phyloP scores from a whole-genome alignment of 64 coral and sea anemone species.

The Exaiptasia diaphana region DNA sequence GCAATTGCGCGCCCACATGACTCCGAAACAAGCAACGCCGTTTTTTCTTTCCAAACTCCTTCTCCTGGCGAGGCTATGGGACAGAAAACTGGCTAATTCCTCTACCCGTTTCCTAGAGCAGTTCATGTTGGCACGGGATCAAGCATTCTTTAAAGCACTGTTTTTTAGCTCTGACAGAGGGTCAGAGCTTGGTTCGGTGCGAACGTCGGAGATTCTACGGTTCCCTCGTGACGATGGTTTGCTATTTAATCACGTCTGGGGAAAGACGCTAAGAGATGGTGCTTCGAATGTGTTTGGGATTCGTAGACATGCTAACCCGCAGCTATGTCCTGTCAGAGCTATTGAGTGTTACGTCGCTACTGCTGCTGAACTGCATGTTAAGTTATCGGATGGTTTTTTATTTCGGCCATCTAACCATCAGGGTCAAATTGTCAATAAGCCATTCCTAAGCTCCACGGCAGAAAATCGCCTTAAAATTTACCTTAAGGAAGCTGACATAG shows the following conservation, averaged over 20 bases:
- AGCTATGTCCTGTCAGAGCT: not conserved
- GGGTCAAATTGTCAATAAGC: not conserved
- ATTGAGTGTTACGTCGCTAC: conserved; percentile 2
- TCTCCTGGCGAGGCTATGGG: not conserved
- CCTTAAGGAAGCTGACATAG: not conserved
- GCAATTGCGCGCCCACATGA: conserved; percentile 5
- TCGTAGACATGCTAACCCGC: not conserved
- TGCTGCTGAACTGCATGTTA: not conserved
- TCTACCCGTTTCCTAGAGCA: not conserved
- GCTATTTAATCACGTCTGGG: not conserved
- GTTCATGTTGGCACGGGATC: not conserved
- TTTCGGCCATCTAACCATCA: conserved; percentile 20
- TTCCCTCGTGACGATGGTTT: not conserved
- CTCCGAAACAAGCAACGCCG: conserved; percentile 38
- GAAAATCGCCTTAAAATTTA: not conserved
- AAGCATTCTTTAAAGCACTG: not conserved
- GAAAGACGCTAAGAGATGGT: conserved; percentile 11
- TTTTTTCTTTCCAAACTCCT: conserved; percentile 25
- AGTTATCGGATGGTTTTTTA: conserved; percentile 4
- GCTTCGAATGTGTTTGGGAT: not conserved
- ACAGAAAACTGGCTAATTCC: not conserved
- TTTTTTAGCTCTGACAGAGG: conserved; percentile 5
- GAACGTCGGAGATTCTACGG: not conserved
- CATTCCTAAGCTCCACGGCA: not conserved
- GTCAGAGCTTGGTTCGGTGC: not conserved